Percentiles rank a stretch among this genome's conserved stretches.
Conservation (phyloP, 2,888 invertebrate species). For the Erynnis tages region DNA sequence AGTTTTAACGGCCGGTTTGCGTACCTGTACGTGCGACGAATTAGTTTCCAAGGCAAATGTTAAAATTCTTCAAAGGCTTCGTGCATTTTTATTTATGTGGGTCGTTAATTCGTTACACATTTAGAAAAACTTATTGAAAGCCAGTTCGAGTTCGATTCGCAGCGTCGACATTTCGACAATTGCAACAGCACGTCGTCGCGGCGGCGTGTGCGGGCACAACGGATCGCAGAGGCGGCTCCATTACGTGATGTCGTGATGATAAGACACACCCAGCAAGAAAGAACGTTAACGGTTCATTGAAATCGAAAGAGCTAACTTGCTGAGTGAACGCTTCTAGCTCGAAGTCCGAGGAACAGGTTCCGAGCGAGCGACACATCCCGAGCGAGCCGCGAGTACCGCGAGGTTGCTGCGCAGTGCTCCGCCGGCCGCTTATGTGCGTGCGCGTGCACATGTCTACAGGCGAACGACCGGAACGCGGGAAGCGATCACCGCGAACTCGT, state of each 20-base stretch:
- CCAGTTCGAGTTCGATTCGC: conserved; percentile 1
- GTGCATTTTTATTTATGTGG: conserved; percentile 23
- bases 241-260: conserved; percentile 64
- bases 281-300: conserved; percentile 79
- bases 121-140: conserved; percentile 19
- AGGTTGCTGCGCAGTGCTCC: conserved; percentile 66
- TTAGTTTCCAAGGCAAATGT: conserved; percentile 44
- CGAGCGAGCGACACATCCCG: conserved; percentile 67
- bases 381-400: conserved; percentile 50
- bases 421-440: conserved; percentile 63
- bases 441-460: conserved; percentile 58
- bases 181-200: conserved; percentile 10
- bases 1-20: conserved; percentile 46
- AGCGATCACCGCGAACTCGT: conserved; percentile 44
- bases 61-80: conserved; percentile 28
- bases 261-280: conserved; percentile 61
- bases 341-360: conserved; percentile 67
- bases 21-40: conserved; percentile 51
- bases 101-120: conserved; percentile 16
- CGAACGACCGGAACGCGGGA: conserved; percentile 40
- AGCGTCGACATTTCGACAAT: not conserved
- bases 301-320: conserved; percentile 66
- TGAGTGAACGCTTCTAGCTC: conserved; percentile 56
- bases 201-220: conserved; percentile 25
- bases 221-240: conserved; percentile 43